Percentiles rank a stretch among this genome's conserved stretches.
These are phyloP conservation scores for Norana najaformis DNA, from an alignment of 2,888 invertebrate species.

Conservation along the genomic window DNA sequence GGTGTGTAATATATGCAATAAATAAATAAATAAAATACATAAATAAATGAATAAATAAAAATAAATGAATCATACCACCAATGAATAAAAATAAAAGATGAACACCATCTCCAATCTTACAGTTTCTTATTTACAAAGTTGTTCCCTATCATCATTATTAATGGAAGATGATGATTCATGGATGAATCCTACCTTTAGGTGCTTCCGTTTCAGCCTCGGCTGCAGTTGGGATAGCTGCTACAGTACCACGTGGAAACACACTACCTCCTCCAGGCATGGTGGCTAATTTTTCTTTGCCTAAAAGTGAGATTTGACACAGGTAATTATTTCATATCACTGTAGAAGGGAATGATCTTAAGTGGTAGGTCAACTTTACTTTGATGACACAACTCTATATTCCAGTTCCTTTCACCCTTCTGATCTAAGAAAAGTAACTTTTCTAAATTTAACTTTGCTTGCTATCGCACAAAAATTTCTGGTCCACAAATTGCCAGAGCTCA, in stretches of 20 bases:
- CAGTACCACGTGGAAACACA: slow-evolving; percentile 21
- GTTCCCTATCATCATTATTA: neutral
- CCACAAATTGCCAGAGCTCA: neutral
- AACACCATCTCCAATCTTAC: neutral
- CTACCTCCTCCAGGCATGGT: neutral
- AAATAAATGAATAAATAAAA: too few species aligned
- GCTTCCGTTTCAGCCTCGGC: slow-evolving; percentile 21
- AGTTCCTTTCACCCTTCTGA: neutral
- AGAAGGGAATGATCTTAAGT: neutral
- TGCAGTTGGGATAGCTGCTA: neutral
- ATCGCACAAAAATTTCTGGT: too few species aligned
- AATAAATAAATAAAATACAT: too few species aligned
- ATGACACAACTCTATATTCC: too few species aligned
- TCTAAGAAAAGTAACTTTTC: neutral
- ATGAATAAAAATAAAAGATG: too few species aligned
- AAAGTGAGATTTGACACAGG: neutral
- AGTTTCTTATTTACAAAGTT: too few species aligned
- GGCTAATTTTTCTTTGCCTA: slow-evolving; percentile 29
- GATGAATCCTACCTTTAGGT: slow-evolving; percentile 20
- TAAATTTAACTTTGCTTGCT: too few species aligned
- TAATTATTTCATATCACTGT: neutral
- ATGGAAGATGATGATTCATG: neutral
- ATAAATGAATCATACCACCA: too few species aligned
- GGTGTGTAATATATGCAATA: too few species aligned
- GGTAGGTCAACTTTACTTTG: too few species aligned